Percentiles rank a stretch among this genome's conserved stretches.
Evolutionary conservation across 2,113 vertebrate species (phyloP).

Genomic region (Hippocampus guttulatus): DNA sequence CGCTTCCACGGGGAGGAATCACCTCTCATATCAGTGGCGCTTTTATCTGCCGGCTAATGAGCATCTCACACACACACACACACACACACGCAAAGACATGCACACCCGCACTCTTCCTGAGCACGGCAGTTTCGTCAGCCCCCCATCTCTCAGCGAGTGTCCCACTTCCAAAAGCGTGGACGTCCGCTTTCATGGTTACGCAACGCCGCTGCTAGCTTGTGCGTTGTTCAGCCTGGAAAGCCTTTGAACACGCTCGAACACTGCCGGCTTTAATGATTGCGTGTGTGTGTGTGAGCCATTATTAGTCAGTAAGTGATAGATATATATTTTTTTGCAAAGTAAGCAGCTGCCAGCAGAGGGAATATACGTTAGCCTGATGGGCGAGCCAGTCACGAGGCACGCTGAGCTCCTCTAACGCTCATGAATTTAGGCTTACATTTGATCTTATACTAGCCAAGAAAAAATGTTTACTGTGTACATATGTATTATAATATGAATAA

Average conservation of each 20-base stretch:
- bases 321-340: constrained; percentile 31
- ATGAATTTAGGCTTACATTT: not conserved
- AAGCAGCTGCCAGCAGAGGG: constrained; percentile 35
- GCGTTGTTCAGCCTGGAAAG: constrained; percentile 34
- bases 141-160: constrained; percentile 54
- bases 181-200: constrained; percentile 61
- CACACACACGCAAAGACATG: constrained; percentile 15
- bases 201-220: constrained; percentile 22
- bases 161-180: constrained; percentile 63
- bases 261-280: constrained; percentile 48
- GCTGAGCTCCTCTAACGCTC: not conserved
- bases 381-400: not conserved
- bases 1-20: constrained; percentile 60
- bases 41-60: constrained; percentile 69
- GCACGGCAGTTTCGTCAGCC: constrained; percentile 56
- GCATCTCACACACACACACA: constrained; percentile 39
- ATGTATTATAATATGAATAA: no score
- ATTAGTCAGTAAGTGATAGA: constrained; percentile 30
- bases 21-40: constrained; percentile 61
- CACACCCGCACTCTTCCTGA: constrained; percentile 33
- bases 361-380: not conserved
- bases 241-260: constrained; percentile 53
- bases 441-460: not conserved
- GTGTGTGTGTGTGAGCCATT: constrained; percentile 16
- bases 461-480: not conserved